A percentile compares a stretch with the other conserved stretches of the same genome.
Conservation (phyloP, 1,140 invertebrate genomes). For the Drosophila setifemur region DNA sequence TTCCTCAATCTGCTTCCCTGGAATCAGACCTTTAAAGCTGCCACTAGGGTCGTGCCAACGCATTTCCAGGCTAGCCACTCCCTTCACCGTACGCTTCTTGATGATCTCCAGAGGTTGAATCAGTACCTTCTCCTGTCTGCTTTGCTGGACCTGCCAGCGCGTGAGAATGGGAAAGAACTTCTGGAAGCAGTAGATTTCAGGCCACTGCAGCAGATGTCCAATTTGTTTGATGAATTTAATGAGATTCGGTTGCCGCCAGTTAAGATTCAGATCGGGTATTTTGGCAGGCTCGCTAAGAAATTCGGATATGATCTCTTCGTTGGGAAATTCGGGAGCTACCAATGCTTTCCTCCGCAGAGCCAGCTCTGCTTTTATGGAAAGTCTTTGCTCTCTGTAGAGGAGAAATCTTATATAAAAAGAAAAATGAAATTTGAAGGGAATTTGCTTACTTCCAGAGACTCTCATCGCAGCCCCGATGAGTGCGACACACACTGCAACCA, state of each 20-base stretch:
- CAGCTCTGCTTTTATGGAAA: slow-evolving; percentile 87
- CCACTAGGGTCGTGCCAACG: slow-evolving; percentile 85
- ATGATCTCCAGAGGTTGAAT: slow-evolving; percentile 84
- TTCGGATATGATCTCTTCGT: slow-evolving; percentile 89
- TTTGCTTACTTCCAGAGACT: slow-evolving; percentile 85
- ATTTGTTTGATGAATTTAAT: slow-evolving; percentile 88
- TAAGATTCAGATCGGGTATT: slow-evolving; percentile 83
- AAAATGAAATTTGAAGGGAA: slow-evolving; percentile 37
- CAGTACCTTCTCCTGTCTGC: slow-evolving; percentile 8
- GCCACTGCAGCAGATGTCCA: slow-evolving; percentile 87
- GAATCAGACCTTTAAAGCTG: slow-evolving; percentile 84
- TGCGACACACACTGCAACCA: slow-evolving; percentile 86
- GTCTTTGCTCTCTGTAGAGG: slow-evolving; percentile 84
- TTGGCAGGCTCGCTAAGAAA: slow-evolving; percentile 85
- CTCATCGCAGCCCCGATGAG: slow-evolving; percentile 85
- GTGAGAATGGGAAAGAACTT: slow-evolving; percentile 91
- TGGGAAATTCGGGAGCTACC: slow-evolving; percentile 86
- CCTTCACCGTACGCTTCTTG: slow-evolving; percentile 83
- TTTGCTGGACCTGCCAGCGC: slow-evolving; percentile 85
- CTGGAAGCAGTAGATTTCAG: slow-evolving; percentile 88
- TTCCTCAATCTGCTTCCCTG: slow-evolving; percentile 83
- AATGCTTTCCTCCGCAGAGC: slow-evolving; percentile 88
- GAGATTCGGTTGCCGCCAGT: slow-evolving; percentile 87
- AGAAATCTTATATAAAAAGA: neutral
- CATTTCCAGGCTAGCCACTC: slow-evolving; percentile 87